Conservation (phyloP, 2,888 invertebrate species). For the Harpagoxenus sublaevis region DNA sequence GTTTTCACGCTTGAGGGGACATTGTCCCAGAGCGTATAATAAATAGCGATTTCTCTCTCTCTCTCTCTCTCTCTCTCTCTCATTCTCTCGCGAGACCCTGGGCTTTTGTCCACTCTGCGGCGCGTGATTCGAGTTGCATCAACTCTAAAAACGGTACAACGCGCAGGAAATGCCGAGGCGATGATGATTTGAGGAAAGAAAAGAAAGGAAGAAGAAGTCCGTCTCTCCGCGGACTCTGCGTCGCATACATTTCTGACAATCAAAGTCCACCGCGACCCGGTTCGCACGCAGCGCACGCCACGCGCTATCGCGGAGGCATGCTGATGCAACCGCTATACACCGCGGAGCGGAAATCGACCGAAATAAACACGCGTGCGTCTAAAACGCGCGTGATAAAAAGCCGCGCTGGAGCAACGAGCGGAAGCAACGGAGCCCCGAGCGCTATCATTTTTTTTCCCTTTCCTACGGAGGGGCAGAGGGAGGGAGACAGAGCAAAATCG, state of each 20-base stretch:
- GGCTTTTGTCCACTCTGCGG: background rate
- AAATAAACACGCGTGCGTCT: conserved; percentile 51
- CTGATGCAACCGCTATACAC: conserved; percentile 27
- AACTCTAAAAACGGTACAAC: background rate
- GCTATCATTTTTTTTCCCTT: background rate
- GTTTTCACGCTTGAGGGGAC: too few species aligned
- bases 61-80: background rate
- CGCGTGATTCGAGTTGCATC: background rate
- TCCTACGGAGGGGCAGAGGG: background rate
- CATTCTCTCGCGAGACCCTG: background rate
- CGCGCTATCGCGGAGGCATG: conserved; percentile 50
- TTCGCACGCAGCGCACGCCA: conserved; percentile 33
- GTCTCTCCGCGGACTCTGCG: background rate
- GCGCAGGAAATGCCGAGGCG: background rate
- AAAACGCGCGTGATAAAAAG: conserved; percentile 35
- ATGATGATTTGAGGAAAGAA: background rate
- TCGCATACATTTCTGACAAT: conserved; percentile 47
- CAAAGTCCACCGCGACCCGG: conserved; percentile 34
- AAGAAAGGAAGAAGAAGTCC: background rate
- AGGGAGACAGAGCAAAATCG: background rate
- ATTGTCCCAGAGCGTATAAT: too few species aligned
- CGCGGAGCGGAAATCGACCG: conserved; percentile 47
- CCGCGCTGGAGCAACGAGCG: conserved; percentile 10
- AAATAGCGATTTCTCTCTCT: too few species aligned
- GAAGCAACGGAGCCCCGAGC: background rate